These are phyloP conservation scores for Holacanthella duospinosa DNA, from an alignment of 2,888 invertebrate genomes.

Conservation along the genomic window DNA sequence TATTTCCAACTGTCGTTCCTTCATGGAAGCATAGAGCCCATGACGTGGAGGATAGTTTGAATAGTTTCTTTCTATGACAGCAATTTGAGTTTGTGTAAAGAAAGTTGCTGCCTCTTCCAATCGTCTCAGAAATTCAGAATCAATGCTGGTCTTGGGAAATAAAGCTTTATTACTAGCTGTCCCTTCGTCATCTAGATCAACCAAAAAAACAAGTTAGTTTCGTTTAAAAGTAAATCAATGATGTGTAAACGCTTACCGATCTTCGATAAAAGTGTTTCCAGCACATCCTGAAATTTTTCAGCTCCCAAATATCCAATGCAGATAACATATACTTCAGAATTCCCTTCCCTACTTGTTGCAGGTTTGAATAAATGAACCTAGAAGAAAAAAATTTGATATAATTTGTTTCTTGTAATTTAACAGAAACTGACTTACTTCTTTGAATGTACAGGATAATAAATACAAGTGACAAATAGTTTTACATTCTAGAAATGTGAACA, in stretches of 20 bases:
- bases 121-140: constrained; percentile 54
- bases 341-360: constrained; percentile 83
- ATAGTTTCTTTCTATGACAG: constrained; percentile 25
- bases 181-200: neutral
- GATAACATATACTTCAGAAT: constrained; percentile 83
- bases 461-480: constrained; percentile 68
- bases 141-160: constrained; percentile 52
- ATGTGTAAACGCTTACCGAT: constrained; percentile 14
- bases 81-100: constrained; percentile 45
- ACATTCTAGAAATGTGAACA: constrained; percentile 81
- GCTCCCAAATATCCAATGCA: constrained; percentile 54
- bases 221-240: constrained; percentile 3
- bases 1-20: neutral
- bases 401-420: neutral
- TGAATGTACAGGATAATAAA: constrained; percentile 63
- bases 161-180: constrained; percentile 40
- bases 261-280: constrained; percentile 43
- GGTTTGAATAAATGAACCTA: constrained; percentile 74
- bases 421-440: too few species aligned
- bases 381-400: neutral
- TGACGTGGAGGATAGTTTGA: constrained; percentile 13
- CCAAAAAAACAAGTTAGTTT: constrained; percentile 9
- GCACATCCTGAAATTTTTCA: constrained; percentile 42
- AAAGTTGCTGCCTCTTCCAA: constrained; percentile 54
- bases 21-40: neutral